A percentile compares a stretch with the other conserved stretches of the same genome.
phyloP scores from a whole-genome alignment of 2,888 invertebrate species.

The Odontomyia ornata region DNA sequence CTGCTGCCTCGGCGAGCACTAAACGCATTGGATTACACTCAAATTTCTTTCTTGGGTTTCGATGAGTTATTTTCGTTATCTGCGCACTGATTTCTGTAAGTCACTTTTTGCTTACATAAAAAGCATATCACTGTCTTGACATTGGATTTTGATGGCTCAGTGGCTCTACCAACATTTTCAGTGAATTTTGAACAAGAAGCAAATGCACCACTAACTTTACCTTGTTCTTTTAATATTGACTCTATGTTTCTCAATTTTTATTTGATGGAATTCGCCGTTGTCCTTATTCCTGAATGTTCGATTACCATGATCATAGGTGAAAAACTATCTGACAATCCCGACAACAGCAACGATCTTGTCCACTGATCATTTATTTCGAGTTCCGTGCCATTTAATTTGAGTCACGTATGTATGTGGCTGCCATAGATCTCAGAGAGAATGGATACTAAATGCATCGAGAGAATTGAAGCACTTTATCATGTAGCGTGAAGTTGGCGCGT shows the following conservation, averaged over 20 bases:
- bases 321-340: conserved; percentile 46
- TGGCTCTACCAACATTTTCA: background rate
- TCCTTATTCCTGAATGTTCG: conserved; percentile 47
- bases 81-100: background rate
- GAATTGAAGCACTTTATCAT: too few relatives aligned
- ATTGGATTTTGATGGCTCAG: background rate
- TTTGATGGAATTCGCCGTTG: background rate
- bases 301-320: conserved; percentile 51
- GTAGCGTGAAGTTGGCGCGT: too few relatives aligned
- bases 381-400: conserved; percentile 45
- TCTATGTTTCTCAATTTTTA: background rate
- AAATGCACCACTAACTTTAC: background rate
- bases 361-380: conserved; percentile 47
- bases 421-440: too few relatives aligned
- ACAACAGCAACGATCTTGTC: conserved; percentile 48
- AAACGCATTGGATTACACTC: background rate
- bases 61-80: background rate
- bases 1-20: too few relatives aligned
- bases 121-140: background rate
- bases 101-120: background rate
- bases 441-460: too few relatives aligned
- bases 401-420: too few relatives aligned
- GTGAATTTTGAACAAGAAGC: background rate
- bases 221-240: background rate
- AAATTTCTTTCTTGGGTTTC: background rate